Evolutionary conservation across 2,888 invertebrate species (phyloP), one percentile per base, ranked within the genome.

Genomic region (Graphium colonna): DNA sequence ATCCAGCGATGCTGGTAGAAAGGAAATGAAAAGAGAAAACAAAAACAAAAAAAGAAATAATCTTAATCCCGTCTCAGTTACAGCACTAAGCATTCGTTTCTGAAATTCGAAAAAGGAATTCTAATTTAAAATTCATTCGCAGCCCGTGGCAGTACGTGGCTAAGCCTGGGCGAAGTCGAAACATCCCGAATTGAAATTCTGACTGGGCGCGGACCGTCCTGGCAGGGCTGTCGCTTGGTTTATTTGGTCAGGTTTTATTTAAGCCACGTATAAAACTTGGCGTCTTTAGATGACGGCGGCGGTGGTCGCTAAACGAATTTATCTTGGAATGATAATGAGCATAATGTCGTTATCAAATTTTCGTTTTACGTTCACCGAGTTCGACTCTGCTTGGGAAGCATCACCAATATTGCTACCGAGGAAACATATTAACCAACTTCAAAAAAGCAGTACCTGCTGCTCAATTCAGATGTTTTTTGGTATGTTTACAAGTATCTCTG

Each of bases 121-220:
- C 77, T 74, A 77, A 82, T 85, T 82, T 81, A 60, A 80, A 81
- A 83, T 83, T 79, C 77, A 77, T 75, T 72, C 74, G 78, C 75
- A 75, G 75, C 74, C 74, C 68, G 62, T 64, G 63, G 63, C 60
- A 65, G 76, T 77, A 77, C 78, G 80, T 76, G 79, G 77, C 71
- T 67, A 73, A 75, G 70, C 69, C 72, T 69, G 69, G 15, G 70
- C 57, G 68, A 68, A 75, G 73, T 68, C 75, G 81, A 80, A 79
- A 78, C 79, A 77, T 66, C 63, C 70, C 65, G 77, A 82, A 86
- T 86, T 85, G 78, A 83, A 85, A 85, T 85, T 87, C 81, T 73
- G 68, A 67, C 69, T 70, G 70, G 71, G 69, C 81, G 77, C 77
- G 75, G 72, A 69, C 66, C 71, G 67, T 65, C 69, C 52, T 54